Percentiles rank a stretch among this genome's conserved stretches.
These are phyloP conservation scores for Candoia aspera DNA, from an alignment of 2,113 vertebrate genomes.

Conservation along the genomic window DNA sequence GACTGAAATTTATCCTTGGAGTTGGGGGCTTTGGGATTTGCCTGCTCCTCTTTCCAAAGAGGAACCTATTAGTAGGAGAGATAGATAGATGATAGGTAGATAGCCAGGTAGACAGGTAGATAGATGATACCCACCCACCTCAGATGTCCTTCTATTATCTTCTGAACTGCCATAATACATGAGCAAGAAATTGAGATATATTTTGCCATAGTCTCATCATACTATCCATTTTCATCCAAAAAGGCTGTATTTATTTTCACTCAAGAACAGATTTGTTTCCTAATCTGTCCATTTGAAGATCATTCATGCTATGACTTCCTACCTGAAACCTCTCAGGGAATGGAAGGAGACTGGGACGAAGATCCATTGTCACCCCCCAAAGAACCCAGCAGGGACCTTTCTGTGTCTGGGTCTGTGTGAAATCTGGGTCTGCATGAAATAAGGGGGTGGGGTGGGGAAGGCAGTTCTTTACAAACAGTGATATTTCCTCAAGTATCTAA, in stretches of 20 bases:
- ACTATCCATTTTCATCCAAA: not conserved
- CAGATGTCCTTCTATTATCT: not conserved
- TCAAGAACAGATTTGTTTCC: not conserved
- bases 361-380: not conserved
- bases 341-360: not conserved
- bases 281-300: not conserved
- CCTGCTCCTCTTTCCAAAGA: not conserved
- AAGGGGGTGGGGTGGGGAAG: not conserved
- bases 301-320: not conserved
- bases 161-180: not conserved
- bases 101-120: not conserved
- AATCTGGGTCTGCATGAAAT: not conserved
- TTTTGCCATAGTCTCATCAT: not conserved
- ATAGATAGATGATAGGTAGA: not conserved
- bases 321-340: not conserved
- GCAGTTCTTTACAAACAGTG: not conserved
- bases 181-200: not conserved
- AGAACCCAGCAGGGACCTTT: not conserved
- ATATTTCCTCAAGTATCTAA: not conserved
- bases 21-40: too few species aligned
- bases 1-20: too few species aligned
- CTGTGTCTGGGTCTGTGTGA: not conserved
- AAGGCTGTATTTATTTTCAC: not conserved
- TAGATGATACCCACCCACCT: not conserved
- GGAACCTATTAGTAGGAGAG: not conserved